Evolutionary conservation across 1,140 invertebrate species (phyloP), one percentile per base, ranked within the genome.

Genomic region (Scaptomyza graminum): DNA sequence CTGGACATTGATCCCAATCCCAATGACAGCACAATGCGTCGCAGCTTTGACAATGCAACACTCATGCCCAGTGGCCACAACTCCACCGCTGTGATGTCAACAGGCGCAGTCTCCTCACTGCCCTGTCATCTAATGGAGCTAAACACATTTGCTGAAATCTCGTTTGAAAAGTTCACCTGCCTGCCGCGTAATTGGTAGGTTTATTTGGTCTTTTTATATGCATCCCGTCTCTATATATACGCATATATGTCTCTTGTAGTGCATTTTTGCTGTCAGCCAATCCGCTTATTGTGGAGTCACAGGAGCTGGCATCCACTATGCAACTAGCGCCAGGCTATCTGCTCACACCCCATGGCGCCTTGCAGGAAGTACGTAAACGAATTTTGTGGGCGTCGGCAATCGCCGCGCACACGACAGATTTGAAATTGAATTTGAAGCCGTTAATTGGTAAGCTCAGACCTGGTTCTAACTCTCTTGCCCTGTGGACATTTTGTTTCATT

Each of bases 351-450:
- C 68, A 61, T 25, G 90, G 90, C 8, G 76, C 88, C 13, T 59
- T 91, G 68, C 83, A 91, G 89, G 90, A 91, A 90, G 88, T 91
- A 47, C 81, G 73, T 46, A 81, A 88, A 85, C 90, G 90, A 68
- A 91, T 90, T 88, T 83, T 87, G 82, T 90, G 90, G 90, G 90
- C 90, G 85, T 87, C 83, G 44, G 74, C 87, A 79, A 90, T 91
- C 82, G 85, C 79, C 75, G 75, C 68, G 54, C 76, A 88, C 55
- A 75, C 77, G 71, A 70, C 73, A 74, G 90, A 90, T 55, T 67
- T 91, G 64, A 90, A 91, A 90, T 90, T 90, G 47, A 88, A 85
- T 91, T 90, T 90, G 60, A 72, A 91, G 65, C 74, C 81, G 25
- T 72, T 90, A 83, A 84, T 90, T 76, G 83, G 85, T 88, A 88